Base-by-base conservation (phyloP, 1,140 invertebrate genomes). In the Carposina sasakii region DNA sequence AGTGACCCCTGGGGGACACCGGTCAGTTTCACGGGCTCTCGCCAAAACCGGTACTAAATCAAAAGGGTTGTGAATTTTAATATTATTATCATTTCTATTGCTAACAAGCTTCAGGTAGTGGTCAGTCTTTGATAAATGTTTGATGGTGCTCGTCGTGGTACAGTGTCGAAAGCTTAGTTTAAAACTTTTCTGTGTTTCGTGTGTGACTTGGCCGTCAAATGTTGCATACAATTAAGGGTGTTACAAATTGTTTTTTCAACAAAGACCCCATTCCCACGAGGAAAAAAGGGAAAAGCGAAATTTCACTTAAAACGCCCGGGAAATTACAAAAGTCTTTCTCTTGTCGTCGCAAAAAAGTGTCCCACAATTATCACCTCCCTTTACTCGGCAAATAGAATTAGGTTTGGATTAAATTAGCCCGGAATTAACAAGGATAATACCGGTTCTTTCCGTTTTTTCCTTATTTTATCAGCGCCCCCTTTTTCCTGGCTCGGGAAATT, bases 381-480 rank as follows among this genome's bases (percentile, higher is more conserved):
- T 73, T 75, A 46, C 74, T 78, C 71, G 53, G 63, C 72, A 79
- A 83, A 83, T 83, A 81, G 77, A 83, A 81, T 83, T 83, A 83
- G 71, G 74, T 72, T 71, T 57, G 73, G 79, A 83, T 83, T 81
- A 77, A 76, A 83, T 83, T 83, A 81, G 61, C 69, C 64, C 58
- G 61, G 79, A 71, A 83, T 83, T 83, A 83, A 79, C 79, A 81
- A 67, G 79, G 77, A 83, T 83, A 81, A 83, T 83, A 64, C 71
- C 61, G 57, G 61, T 51, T 60, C 61, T 56, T 60, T 52, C 57
- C 59, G 59, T 45, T 62, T 70, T 71, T 75, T 73, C 70, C 66
- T 60, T 70, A 67, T 64, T 76, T 76, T 78, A 68, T 31, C 33
- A 21, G 26, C 39, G 28, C 17, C 12, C 45, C 28, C 3, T 47